Conservation (phyloP, 2,888 invertebrate genomes). For the Ichneumoninae sp. region DNA sequence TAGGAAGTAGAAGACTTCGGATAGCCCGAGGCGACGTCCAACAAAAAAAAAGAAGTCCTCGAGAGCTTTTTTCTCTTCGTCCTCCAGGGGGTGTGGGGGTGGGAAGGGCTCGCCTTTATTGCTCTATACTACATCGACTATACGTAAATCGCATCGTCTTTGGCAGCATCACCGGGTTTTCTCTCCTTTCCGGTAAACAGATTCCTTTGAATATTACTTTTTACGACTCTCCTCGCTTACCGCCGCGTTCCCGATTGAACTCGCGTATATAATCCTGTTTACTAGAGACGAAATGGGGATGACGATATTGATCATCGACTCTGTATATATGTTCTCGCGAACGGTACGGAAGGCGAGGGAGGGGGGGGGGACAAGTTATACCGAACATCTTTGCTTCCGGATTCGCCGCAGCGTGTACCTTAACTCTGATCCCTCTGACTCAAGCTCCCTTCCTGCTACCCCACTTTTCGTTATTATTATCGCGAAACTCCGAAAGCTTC, state of each 20-base stretch:
- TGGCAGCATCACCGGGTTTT: constrained; percentile 15
- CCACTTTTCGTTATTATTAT: constrained; percentile 49
- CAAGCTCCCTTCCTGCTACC: constrained; percentile 17
- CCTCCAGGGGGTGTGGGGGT: too few species aligned
- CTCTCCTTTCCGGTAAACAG: constrained; percentile 55
- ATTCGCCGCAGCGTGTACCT: constrained; percentile 33
- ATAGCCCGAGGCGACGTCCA: background rate
- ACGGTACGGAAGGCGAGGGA: background rate
- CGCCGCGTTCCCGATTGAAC: constrained; percentile 37
- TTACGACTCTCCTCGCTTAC: constrained; percentile 45
- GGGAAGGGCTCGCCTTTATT: background rate
- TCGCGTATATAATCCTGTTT: constrained; percentile 57
- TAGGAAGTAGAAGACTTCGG: background rate
- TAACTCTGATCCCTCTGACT: constrained; percentile 33
- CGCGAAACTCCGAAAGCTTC: constrained; percentile 31
- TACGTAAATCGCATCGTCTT: constrained; percentile 19
- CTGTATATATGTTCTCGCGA: background rate
- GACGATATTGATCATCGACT: constrained; percentile 54
- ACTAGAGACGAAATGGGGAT: constrained; percentile 38
- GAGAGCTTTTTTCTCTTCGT: background rate
- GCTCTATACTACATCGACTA: constrained; percentile 9
- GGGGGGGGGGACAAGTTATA: background rate
- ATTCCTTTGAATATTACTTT: constrained; percentile 55
- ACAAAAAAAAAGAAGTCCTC: background rate
- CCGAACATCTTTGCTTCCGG: constrained; percentile 42